Evolutionary conservation across 2,113 vertebrate genomes (phyloP).

Genomic region (Papio anubis): DNA sequence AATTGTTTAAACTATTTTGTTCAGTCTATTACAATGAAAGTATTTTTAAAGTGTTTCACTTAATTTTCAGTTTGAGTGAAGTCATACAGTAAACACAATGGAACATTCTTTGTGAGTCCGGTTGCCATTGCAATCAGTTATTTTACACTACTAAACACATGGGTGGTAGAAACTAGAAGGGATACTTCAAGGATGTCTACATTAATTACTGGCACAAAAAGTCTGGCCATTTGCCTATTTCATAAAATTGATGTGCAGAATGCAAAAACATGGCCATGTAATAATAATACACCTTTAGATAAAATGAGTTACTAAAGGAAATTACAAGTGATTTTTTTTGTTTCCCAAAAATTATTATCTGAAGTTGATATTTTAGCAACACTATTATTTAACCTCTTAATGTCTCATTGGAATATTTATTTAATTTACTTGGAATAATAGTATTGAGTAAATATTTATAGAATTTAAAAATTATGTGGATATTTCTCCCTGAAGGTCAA

Average conservation of each 20-base stretch:
- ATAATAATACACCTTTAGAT: neutral
- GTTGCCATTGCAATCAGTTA: neutral
- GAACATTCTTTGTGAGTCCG: neutral
- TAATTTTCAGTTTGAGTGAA: neutral
- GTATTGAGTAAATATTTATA: neutral
- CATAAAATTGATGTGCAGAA: neutral
- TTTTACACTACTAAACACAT: neutral
- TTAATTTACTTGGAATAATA: neutral
- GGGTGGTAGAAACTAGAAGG: neutral
- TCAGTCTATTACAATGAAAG: neutral
- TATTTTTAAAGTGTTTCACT: neutral
- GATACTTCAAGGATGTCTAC: neutral
- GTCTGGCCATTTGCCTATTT: neutral
- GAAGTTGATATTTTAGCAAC: neutral
- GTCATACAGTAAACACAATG: neutral
- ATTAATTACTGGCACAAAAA: neutral
- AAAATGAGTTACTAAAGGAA: neutral
- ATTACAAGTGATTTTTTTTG: neutral
- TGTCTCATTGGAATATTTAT: neutral
- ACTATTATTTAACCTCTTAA: neutral
- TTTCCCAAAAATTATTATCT: neutral
- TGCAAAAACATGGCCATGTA: neutral
- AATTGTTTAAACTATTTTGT: slow-evolving; percentile 12
- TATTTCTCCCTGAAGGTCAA: neutral
- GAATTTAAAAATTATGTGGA: neutral